Percentiles rank a stretch among this genome's conserved stretches.
phyloP scores from a whole-genome alignment of 2,113 vertebrate genomes.

The Gavia stellata region DNA sequence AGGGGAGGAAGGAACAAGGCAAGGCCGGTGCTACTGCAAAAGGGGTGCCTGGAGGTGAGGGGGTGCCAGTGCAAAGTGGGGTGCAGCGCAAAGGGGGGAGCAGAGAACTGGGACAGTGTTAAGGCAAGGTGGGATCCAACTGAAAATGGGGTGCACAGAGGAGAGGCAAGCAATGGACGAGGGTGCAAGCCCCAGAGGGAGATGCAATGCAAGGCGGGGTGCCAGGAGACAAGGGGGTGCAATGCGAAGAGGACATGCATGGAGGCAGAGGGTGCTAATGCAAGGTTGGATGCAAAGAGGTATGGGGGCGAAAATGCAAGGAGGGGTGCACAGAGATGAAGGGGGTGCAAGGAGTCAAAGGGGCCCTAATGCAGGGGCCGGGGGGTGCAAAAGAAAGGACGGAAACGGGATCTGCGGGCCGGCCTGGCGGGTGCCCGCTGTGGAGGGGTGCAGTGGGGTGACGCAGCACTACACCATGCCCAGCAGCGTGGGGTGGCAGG shows the following conservation, averaged over 20 bases:
- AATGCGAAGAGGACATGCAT: background rate
- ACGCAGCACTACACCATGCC: fast-evolving
- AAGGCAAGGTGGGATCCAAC: background rate
- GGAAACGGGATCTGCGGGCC: fast-evolving
- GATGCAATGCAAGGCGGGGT: no score
- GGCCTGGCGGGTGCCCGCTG: background rate
- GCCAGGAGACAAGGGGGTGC: background rate
- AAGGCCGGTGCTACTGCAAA: background rate
- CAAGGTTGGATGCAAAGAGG: background rate
- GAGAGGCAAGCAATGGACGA: background rate
- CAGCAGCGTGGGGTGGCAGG: background rate
- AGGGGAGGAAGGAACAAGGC: no score
- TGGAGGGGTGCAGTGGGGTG: background rate
- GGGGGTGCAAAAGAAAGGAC: background rate
- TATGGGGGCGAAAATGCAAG: fast-evolving
- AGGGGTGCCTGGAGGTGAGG: background rate
- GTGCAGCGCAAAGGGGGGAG: background rate
- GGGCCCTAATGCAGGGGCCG: background rate
- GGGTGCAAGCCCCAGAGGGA: background rate
- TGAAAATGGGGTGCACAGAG: background rate
- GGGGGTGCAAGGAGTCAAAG: background rate
- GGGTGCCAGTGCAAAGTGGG: background rate
- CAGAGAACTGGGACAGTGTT: background rate
- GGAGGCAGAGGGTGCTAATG: background rate
- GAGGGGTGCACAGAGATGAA: background rate